Evolutionary conservation across 2,888 invertebrate species (phyloP), one percentile per base, ranked within the genome.

Genomic region (Steinernema carpocapsae): DNA sequence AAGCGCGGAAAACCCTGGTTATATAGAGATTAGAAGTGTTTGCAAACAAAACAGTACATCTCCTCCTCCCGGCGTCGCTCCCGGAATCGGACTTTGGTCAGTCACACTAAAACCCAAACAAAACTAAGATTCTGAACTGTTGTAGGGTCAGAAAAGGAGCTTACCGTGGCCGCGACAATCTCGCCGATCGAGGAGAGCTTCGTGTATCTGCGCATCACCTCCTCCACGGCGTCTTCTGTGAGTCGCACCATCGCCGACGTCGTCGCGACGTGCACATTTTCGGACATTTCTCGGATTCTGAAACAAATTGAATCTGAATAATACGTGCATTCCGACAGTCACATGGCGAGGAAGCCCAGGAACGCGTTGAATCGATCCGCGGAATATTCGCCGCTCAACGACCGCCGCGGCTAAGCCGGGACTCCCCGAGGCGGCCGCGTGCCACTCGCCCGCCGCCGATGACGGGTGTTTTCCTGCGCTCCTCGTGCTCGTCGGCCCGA

Each of bases 141-240:
- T 10, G 10, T 37, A 6, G 37, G 10, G 10, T 10, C 10, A 3
- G 10, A 37, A 37, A 48, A 19, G 4, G 48, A 26, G 29, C 64
- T 29, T 26, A 64, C 64, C 64, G 32, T 64, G 12, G 64, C 32
- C 29, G 22, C 29, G 17, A 32, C 64, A 6, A 64, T 26, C 32
- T 37, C 64, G 32, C 64, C 64, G 64, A 64, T 37, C 19, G 64
- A 12, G 17, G 64, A 64, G 64, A 64, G 32, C 17, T n/a, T 64
- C 32, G 32, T 32, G 64, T 26, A 29, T n/a, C 64, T 29, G 1
- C 64, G 64, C 29, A 64, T 64, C 64, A 64, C 64, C 37, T 64
- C 64, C 32, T 64, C 64, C 29, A 64, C 19, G 17, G 64, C 64
- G 64, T 64, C 64, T 32, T 64, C 64, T 4, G 64, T 32, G 32